Percentiles rank a stretch among this genome's conserved stretches.
Conservation (phyloP, 1,140 invertebrate species). For the Drosophila oshimai region DNA sequence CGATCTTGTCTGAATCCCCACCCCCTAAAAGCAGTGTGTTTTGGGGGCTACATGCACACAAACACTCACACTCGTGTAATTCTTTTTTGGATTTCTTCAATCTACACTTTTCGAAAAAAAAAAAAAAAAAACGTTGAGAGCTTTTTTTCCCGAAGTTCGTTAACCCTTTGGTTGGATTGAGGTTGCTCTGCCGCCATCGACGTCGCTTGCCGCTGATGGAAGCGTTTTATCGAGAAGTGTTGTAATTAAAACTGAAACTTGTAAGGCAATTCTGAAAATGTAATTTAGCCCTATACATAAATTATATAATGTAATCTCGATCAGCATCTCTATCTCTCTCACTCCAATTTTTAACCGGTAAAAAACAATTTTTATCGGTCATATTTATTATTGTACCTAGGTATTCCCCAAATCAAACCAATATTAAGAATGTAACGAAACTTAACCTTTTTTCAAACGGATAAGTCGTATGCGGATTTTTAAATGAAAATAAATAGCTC, state of each 20-base stretch:
- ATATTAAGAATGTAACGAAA: too few relatives aligned
- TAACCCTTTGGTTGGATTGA: slow-evolving; percentile 65
- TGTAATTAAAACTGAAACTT: slow-evolving; percentile 1
- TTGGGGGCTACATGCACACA: slow-evolving; percentile 17
- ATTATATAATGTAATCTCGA: too few relatives aligned
- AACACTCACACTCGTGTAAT: slow-evolving; percentile 7
- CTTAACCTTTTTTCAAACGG: neutral
- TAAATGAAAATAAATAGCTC: neutral
- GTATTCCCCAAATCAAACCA: too few relatives aligned
- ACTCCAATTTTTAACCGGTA: too few relatives aligned
- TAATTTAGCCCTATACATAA: neutral
- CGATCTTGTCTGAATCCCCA: slow-evolving; percentile 31
- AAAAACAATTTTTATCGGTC: too few relatives aligned
- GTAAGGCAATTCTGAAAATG: slow-evolving; percentile 26
- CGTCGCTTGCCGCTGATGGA: slow-evolving; percentile 36
- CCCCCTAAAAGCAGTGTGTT: neutral
- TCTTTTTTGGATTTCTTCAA: slow-evolving; percentile 63
- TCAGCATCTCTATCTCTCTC: too few relatives aligned
- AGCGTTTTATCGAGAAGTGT: slow-evolving; percentile 21
- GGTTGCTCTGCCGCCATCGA: slow-evolving; percentile 44
- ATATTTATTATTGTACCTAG: too few relatives aligned
- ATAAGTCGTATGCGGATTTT: neutral
- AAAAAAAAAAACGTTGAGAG: slow-evolving; percentile 60
- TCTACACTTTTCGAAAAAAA: slow-evolving; percentile 59
- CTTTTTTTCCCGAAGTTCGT: slow-evolving; percentile 67